Percentiles rank a stretch among this genome's conserved stretches.
phyloP scores from a whole-genome alignment of 2,797 vertebrate genomes.

The Notamacropus eugenii region DNA sequence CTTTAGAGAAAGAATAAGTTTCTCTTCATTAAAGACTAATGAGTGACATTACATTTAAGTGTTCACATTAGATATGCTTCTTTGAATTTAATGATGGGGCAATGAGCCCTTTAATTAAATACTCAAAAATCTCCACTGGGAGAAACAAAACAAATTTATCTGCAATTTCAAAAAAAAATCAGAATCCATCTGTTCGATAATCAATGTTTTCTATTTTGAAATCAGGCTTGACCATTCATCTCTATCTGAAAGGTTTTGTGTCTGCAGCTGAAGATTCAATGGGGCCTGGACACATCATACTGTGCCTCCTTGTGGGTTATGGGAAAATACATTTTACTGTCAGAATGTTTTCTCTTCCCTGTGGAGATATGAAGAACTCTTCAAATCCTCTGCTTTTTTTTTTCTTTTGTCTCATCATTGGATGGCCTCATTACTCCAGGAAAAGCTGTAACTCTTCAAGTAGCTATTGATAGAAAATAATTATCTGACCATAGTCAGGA shows the following conservation, averaged over 20 bases:
- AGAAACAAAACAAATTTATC: conserved; percentile 89
- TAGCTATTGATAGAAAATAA: conserved; percentile 46
- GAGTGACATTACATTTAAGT: conserved; percentile 90
- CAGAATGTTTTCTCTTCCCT: not conserved
- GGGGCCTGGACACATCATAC: not conserved
- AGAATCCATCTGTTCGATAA: conserved; percentile 75
- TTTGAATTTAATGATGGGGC: conserved; percentile 91
- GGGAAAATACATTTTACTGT: not conserved
- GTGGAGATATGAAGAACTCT: conserved; percentile 7
- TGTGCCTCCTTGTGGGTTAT: not conserved
- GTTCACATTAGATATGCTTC: conserved; percentile 89
- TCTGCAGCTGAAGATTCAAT: conserved; percentile 19
- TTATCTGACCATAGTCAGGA: conserved; percentile 4
- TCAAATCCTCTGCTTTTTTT: not conserved
- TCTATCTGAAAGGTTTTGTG: conserved; percentile 43
- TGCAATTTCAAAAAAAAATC: conserved; percentile 79
- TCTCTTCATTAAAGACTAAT: conserved; percentile 90
- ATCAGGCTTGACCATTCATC: conserved; percentile 2
- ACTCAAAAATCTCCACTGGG: conserved; percentile 87
- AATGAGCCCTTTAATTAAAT: conserved; percentile 92
- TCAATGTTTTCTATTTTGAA: conserved; percentile 68
- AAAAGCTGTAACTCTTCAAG: conserved; percentile 17
- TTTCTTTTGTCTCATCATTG: conserved; percentile 1
- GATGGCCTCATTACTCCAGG: not conserved
- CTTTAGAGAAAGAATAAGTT: conserved; percentile 87